Conservation (phyloP, 1,140 invertebrate genomes). For the Pogonognathellus flavescens region DNA sequence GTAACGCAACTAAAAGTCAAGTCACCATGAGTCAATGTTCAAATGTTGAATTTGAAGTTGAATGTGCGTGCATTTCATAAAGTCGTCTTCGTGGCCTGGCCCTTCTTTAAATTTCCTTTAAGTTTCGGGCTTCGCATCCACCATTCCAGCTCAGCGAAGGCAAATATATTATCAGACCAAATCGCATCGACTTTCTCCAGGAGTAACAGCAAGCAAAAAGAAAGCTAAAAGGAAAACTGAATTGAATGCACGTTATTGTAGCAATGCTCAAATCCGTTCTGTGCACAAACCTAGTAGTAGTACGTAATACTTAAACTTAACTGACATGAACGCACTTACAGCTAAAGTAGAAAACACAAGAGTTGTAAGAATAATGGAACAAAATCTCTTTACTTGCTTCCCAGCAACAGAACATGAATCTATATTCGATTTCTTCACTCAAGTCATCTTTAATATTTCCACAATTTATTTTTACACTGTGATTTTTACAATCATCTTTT, state of each 20-base stretch:
- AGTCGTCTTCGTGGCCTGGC: background rate
- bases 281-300: too few species aligned
- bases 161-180: conserved; percentile 36
- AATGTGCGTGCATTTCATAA: conserved; percentile 48
- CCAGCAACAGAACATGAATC: conserved; percentile 14
- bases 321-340: background rate
- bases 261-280: too few species aligned
- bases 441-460: background rate
- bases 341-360: background rate
- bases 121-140: background rate
- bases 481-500: too few species aligned
- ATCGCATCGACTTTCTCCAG: conserved; percentile 34
- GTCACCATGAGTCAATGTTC: conserved; percentile 29
- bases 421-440: background rate
- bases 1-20: conserved; percentile 25
- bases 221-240: too few species aligned
- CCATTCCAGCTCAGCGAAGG: background rate
- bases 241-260: too few species aligned
- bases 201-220: background rate
- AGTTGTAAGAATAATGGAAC: conserved; percentile 20
- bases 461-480: too few species aligned
- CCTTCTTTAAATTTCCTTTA: conserved; percentile 19
- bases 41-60: conserved; percentile 38
- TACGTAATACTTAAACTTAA: background rate
- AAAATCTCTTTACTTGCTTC: background rate